These are phyloP conservation scores for Carposina sasakii DNA, from an alignment of 1,140 invertebrate species.

Conservation along the genomic window DNA sequence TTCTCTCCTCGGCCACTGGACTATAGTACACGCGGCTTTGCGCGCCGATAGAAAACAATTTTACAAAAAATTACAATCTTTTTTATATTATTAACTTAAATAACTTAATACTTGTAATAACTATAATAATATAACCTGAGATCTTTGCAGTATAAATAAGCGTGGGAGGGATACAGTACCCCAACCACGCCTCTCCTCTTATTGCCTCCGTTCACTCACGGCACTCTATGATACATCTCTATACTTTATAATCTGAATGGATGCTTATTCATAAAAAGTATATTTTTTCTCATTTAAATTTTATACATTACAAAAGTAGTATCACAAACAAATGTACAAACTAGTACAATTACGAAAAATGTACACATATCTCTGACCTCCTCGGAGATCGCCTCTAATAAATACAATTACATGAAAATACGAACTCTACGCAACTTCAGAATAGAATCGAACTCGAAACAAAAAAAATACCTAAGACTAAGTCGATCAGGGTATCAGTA, in stretches of 20 bases:
- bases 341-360: constrained; percentile 67
- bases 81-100: constrained; percentile 73
- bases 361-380: constrained; percentile 56
- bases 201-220: constrained; percentile 37
- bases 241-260: constrained; percentile 48
- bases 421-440: constrained; percentile 62
- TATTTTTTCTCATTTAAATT: constrained; percentile 62
- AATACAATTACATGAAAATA: constrained; percentile 65
- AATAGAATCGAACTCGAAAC: constrained; percentile 68
- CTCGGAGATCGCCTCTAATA: constrained; percentile 58
- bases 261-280: constrained; percentile 53
- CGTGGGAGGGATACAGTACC: constrained; percentile 17
- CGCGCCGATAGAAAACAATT: constrained; percentile 62
- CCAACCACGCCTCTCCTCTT: constrained; percentile 25
- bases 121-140: constrained; percentile 71
- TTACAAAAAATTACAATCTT: constrained; percentile 67
- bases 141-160: constrained; percentile 57
- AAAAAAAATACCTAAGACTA: constrained; percentile 67
- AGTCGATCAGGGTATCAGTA: constrained; percentile 51
- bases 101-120: constrained; percentile 72
- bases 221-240: constrained; percentile 40
- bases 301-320: constrained; percentile 72
- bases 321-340: constrained; percentile 73
- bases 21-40: constrained; percentile 40
- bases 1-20: constrained; percentile 47